A percentile compares a stretch with the other conserved stretches of the same genome.
Evolutionary conservation across 1,140 invertebrate genomes (phyloP).

Genomic region (Andricus grossulariae): DNA sequence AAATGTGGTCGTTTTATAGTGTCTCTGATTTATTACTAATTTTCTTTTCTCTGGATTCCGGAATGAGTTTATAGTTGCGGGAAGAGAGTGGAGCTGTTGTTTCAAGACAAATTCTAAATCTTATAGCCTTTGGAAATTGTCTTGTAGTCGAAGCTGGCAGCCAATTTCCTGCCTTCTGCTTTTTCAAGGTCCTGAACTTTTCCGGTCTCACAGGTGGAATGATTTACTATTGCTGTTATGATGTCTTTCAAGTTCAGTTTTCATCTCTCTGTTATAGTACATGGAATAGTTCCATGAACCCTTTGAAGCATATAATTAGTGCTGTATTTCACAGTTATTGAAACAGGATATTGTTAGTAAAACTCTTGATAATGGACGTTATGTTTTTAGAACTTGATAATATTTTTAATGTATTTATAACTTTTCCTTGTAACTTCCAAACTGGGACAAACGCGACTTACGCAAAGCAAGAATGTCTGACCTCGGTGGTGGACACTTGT

Average conservation of each 20-base stretch:
- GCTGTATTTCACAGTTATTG: neutral
- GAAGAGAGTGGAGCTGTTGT: neutral
- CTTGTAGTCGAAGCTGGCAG: neutral
- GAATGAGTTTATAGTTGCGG: neutral
- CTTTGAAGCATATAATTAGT: constrained; percentile 1
- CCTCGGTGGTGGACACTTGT: constrained; percentile 21
- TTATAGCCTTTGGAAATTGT: neutral
- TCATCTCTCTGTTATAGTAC: neutral
- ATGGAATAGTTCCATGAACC: neutral
- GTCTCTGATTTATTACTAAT: neutral
- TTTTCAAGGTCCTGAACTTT: neutral
- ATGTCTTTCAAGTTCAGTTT: constrained; percentile 29
- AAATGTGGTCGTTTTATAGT: neutral
- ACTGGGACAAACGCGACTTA: neutral
- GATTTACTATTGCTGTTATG: constrained; percentile 9
- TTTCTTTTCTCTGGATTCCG: neutral
- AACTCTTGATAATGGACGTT: too few relatives aligned
- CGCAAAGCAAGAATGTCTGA: neutral
- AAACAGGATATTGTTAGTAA: too few relatives aligned
- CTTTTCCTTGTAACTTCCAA: neutral
- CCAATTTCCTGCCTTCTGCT: constrained; percentile 25
- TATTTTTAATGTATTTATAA: neutral
- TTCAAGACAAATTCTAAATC: neutral
- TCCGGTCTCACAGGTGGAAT: neutral
- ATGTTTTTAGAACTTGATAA: neutral